Percentiles rank a stretch among this genome's conserved stretches.
Evolutionary conservation across 2,888 invertebrate species (phyloP).

Genomic region (Nomada ruficornis): DNA sequence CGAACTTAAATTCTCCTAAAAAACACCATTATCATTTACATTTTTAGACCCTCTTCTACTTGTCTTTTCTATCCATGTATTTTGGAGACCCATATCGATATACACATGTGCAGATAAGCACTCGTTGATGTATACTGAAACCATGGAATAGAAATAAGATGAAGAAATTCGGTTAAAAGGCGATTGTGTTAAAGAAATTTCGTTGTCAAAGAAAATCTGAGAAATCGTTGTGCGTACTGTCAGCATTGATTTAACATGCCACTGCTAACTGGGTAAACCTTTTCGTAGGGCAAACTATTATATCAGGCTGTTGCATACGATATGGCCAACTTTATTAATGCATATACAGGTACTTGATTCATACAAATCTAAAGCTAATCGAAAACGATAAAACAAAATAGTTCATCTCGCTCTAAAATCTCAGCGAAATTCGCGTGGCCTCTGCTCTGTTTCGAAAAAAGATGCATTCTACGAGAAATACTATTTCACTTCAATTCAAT

Average conservation of each 20-base stretch:
- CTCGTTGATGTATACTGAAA: background rate
- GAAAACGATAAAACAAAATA: background rate
- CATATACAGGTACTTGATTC: background rate
- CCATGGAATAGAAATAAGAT: background rate
- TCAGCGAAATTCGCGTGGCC: too few species aligned
- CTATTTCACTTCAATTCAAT: too few species aligned
- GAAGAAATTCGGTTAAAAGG: background rate
- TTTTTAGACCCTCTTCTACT: background rate
- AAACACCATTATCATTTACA: background rate
- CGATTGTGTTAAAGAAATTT: too few species aligned
- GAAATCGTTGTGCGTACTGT: background rate
- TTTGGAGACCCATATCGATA: background rate
- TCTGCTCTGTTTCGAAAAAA: too few species aligned
- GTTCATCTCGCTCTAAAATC: too few species aligned
- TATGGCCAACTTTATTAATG: too few species aligned
- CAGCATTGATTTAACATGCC: background rate
- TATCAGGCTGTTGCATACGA: slow-evolving; percentile 17
- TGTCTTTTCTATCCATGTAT: background rate
- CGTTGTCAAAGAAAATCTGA: background rate
- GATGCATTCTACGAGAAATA: too few species aligned
- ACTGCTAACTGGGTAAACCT: slow-evolving; percentile 24
- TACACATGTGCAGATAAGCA: background rate
- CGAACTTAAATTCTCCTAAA: background rate
- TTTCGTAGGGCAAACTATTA: slow-evolving; percentile 4
- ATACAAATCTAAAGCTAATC: background rate